Percentiles rank a stretch among this genome's conserved stretches.
Evolutionary conservation across 2,888 invertebrate genomes (phyloP).

Genomic region (Heliconius ismenius): DNA sequence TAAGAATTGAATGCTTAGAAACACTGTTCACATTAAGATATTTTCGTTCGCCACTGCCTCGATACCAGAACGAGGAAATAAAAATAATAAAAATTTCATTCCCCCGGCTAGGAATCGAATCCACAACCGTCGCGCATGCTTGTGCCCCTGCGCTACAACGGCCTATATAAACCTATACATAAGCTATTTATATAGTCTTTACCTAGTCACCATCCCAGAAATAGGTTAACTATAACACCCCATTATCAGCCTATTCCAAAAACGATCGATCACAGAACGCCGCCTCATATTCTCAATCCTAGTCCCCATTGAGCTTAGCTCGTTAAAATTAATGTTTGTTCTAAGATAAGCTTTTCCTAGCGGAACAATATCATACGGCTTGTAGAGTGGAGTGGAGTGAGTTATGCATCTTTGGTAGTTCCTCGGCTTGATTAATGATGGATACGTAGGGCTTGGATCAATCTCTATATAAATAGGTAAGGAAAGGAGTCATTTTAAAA

Average conservation of each 20-base stretch:
- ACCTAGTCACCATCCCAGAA: not conserved
- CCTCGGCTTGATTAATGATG: slow-evolving; percentile 35
- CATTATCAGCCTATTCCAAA: slow-evolving; percentile 11
- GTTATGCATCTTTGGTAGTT: slow-evolving; percentile 38
- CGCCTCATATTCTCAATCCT: slow-evolving; percentile 28
- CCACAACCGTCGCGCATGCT: not conserved
- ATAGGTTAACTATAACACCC: slow-evolving; percentile 5
- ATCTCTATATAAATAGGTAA: slow-evolving; percentile 9
- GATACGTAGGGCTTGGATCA: slow-evolving; percentile 23
- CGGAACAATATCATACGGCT: slow-evolving; percentile 29
- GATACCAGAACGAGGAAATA: not conserved
- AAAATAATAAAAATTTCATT: not conserved
- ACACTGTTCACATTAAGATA: too few relatives aligned
- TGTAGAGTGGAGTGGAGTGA: slow-evolving; percentile 20
- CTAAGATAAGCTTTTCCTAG: slow-evolving; percentile 35
- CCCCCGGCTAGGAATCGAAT: not conserved
- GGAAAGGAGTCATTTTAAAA: not conserved
- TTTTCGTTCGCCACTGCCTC: too few relatives aligned
- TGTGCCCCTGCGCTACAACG: not conserved
- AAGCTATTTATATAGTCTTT: not conserved
- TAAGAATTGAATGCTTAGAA: too few relatives aligned
- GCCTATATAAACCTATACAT: not conserved
- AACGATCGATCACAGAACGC: slow-evolving; percentile 30
- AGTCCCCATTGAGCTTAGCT: slow-evolving; percentile 37
- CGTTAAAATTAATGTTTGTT: slow-evolving; percentile 45